phyloP scores from a whole-genome alignment of 1,140 invertebrate species.

The Macrobrachium rosenbergii region DNA sequence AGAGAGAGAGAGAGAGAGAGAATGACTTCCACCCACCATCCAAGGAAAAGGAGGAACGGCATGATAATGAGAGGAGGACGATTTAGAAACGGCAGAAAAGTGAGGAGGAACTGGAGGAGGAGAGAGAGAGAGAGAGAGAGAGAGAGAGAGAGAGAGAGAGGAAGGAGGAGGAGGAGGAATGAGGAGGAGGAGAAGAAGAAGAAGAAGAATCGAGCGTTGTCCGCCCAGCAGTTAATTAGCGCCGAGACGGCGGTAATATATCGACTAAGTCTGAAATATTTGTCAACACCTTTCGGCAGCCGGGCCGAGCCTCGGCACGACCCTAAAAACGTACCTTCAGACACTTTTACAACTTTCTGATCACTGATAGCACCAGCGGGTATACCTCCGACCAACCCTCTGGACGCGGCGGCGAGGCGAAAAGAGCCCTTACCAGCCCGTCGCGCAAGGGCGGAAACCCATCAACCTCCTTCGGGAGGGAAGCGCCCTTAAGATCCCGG shows the following conservation, averaged over 20 bases:
- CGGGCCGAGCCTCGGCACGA: background rate
- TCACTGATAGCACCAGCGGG: conserved; percentile 56
- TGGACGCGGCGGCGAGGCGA: background rate
- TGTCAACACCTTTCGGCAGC: conserved; percentile 59
- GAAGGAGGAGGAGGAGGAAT: too few species aligned
- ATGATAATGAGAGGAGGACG: too few species aligned
- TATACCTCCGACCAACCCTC: conserved; percentile 29
- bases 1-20: too few species aligned
- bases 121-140: too few species aligned
- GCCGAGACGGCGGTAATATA: conserved; percentile 37
- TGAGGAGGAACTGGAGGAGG: too few species aligned
- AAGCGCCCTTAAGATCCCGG: background rate
- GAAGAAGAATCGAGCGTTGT: background rate
- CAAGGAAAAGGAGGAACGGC: too few species aligned
- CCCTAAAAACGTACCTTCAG: conserved; percentile 60
- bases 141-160: too few species aligned
- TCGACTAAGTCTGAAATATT: conserved; percentile 61
- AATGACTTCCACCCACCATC: too few species aligned
- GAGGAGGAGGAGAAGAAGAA: too few species aligned
- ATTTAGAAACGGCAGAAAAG: too few species aligned
- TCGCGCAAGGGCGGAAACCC: background rate
- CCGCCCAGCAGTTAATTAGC: conserved; percentile 35
- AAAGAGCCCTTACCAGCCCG: conserved; percentile 1
- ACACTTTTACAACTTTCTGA: conserved; percentile 65
- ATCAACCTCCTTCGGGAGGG: background rate